These are phyloP conservation scores for Hippocampus mohnikei DNA, from an alignment of 2,113 vertebrate species.

Conservation along the genomic window DNA sequence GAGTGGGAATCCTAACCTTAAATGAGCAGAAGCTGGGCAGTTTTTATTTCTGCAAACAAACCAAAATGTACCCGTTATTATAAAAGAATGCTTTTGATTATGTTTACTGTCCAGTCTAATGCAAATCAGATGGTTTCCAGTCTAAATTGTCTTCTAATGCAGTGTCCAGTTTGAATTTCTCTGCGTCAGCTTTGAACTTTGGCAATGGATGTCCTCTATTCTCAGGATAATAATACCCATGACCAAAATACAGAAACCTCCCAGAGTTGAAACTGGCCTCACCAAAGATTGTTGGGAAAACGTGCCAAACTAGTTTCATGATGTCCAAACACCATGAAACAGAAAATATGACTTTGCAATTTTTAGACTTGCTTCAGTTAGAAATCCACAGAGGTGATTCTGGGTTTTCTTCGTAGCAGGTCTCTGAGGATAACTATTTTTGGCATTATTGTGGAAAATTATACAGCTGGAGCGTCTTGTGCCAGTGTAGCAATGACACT, in stretches of 20 bases:
- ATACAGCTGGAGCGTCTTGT: slow-evolving; percentile 4
- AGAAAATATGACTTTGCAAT: slow-evolving; percentile 4
- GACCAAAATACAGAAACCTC: slow-evolving; percentile 32
- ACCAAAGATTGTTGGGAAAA: slow-evolving; percentile 24
- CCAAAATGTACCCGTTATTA: background rate
- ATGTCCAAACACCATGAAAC: slow-evolving; percentile 18
- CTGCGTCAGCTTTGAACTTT: slow-evolving; percentile 12
- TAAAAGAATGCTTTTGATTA: background rate
- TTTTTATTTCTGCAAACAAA: background rate
- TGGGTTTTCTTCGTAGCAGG: background rate
- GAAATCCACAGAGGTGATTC: background rate
- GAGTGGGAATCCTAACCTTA: background rate
- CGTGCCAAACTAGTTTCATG: slow-evolving; percentile 20
- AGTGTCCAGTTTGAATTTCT: slow-evolving; percentile 6
- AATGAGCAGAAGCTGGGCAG: background rate
- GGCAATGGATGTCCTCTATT: slow-evolving; percentile 31
- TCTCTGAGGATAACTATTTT: background rate
- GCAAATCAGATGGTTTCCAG: background rate
- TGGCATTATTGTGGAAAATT: background rate
- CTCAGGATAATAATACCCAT: slow-evolving; percentile 37
- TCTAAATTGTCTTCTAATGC: slow-evolving; percentile 9
- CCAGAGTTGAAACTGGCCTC: slow-evolving; percentile 29
- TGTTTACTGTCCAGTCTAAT: background rate
- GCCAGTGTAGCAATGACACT: slow-evolving; percentile 30
- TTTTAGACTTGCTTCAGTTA: slow-evolving; percentile 5